These are phyloP conservation scores for Dicyrtomina minuta DNA, from an alignment of 2,888 invertebrate genomes.

Conservation along the genomic window DNA sequence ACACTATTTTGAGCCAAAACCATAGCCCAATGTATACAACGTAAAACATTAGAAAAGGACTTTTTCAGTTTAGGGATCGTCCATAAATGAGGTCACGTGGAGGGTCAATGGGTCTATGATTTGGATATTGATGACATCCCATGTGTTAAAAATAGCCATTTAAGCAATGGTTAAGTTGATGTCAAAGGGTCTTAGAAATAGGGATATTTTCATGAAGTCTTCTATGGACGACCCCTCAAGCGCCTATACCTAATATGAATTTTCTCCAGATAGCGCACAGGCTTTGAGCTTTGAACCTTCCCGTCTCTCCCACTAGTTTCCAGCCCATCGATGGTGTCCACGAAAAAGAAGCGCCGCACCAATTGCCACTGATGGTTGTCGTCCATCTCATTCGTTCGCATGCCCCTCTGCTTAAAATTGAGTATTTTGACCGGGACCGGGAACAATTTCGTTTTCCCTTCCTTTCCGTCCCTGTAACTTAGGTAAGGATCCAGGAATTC, in stretches of 20 bases:
- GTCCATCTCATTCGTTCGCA: slow-evolving; percentile 58
- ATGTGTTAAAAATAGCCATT: no score
- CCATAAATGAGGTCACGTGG: no score
- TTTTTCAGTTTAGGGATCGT: no score
- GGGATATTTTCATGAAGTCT: no score
- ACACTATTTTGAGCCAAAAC: no score
- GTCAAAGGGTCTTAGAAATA: no score
- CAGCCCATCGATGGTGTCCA: slow-evolving; percentile 63
- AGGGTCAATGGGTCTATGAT: no score
- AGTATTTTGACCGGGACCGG: slow-evolving; percentile 63
- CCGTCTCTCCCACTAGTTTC: slow-evolving; percentile 14
- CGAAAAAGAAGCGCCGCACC: slow-evolving; percentile 68
- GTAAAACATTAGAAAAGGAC: no score
- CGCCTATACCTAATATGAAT: slow-evolving; percentile 43
- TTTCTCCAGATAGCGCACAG: slow-evolving; percentile 41
- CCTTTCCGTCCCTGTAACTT: slow-evolving; percentile 58
- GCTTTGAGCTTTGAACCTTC: slow-evolving; percentile 22
- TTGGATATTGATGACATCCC: no score
- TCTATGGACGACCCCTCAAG: no score
- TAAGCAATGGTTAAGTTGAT: no score
- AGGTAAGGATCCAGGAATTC: slow-evolving; percentile 63
- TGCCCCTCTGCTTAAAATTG: slow-evolving; percentile 59
- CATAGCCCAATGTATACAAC: no score
- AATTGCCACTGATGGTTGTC: slow-evolving; percentile 65
- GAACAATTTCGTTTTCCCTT: slow-evolving; percentile 59